Conservation (phyloP, 1,140 invertebrate species). For the Archivesica marissinica region DNA sequence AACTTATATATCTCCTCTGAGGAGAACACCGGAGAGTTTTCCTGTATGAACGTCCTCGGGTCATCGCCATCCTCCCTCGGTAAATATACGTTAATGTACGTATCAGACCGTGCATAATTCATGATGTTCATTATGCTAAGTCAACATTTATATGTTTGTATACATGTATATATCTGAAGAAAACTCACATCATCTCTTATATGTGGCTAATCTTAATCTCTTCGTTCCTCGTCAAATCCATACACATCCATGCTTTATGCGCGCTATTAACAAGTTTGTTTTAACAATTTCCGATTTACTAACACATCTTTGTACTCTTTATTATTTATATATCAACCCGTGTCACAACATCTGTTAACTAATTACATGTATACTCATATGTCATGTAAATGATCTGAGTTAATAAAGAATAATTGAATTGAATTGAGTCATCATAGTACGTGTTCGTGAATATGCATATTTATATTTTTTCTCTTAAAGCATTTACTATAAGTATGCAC, state of each 20-base stretch:
- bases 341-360: no score
- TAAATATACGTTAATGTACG: conserved; percentile 57
- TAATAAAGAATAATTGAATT: no score
- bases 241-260: not conserved
- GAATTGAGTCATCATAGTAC: no score
- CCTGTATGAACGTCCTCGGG: conserved; percentile 6
- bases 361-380: no score
- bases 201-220: no score
- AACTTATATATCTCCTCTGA: conserved; percentile 42
- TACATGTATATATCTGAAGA: not conserved
- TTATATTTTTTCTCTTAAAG: not conserved
- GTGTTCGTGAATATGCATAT: no score
- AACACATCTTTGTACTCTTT: no score
- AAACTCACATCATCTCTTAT: no score
- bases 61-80: conserved; percentile 50
- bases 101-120: conserved; percentile 37
- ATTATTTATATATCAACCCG: no score
- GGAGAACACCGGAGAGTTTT: conserved; percentile 31
- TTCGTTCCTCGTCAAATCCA: not conserved
- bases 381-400: no score
- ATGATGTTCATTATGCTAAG: not conserved
- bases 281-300: no score
- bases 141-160: not conserved
- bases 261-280: no score
- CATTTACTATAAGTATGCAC: conserved; percentile 23